phyloP scores from a whole-genome alignment of 2,113 vertebrate species.

The Misgurnus anguillicaudatus region DNA sequence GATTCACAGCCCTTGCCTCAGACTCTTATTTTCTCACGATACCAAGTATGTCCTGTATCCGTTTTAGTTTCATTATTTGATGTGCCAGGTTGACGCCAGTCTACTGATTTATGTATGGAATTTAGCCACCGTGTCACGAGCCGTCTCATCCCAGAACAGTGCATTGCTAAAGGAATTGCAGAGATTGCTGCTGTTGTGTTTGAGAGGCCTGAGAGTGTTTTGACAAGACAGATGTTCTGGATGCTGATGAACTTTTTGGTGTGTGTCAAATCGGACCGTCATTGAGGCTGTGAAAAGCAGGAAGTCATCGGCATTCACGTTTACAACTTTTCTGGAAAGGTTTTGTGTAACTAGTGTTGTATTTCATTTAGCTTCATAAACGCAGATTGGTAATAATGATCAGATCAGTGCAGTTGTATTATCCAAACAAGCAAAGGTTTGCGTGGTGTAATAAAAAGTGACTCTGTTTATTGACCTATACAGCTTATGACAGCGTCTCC shows the following conservation, averaged over 20 bases:
- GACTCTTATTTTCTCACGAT: slow-evolving; percentile 47
- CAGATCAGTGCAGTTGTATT: neutral
- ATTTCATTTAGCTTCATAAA: slow-evolving; percentile 8
- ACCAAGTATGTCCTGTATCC: slow-evolving; percentile 73
- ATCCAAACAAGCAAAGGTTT: neutral
- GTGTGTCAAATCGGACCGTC: slow-evolving; percentile 51
- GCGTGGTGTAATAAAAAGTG: neutral
- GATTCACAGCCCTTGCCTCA: slow-evolving; percentile 63
- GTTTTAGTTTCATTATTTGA: slow-evolving; percentile 48
- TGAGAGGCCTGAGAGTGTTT: slow-evolving; percentile 49
- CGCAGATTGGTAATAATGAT: slow-evolving; percentile 10
- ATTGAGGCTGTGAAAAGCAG: slow-evolving; percentile 70
- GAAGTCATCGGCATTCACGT: slow-evolving; percentile 51
- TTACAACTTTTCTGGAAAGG: slow-evolving; percentile 32
- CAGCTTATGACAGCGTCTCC: neutral
- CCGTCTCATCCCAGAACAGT: slow-evolving; percentile 30
- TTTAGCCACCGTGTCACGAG: slow-evolving; percentile 17
- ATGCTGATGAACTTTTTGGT: slow-evolving; percentile 38
- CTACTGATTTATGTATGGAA: slow-evolving; percentile 13
- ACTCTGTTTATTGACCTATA: neutral
- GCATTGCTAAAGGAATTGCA: slow-evolving; percentile 4
- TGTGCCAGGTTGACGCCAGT: slow-evolving; percentile 8
- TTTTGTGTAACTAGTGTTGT: neutral
- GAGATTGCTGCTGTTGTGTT: slow-evolving; percentile 44
- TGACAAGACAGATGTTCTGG: slow-evolving; percentile 41